Percentiles rank a stretch among this genome's conserved stretches.
Evolutionary conservation across 2,888 invertebrate genomes (phyloP).

Genomic region (Syrphus vitripennis): DNA sequence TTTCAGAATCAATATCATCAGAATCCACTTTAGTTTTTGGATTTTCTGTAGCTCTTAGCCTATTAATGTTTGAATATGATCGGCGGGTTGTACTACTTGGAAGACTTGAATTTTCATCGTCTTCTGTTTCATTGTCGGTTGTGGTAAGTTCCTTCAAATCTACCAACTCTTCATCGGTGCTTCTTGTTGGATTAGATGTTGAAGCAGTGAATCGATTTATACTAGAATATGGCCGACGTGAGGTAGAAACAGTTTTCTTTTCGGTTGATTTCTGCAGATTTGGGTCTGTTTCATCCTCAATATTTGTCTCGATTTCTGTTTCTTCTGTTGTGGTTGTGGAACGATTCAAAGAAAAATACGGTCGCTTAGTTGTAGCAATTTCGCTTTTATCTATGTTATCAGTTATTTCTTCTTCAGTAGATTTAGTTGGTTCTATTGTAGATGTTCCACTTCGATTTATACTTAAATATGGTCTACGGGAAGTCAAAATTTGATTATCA

Average conservation of each 20-base stretch:
- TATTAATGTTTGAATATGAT: conserved; percentile 36
- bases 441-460: background rate
- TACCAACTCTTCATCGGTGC: background rate
- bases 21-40: background rate
- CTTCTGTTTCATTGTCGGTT: conserved; percentile 2
- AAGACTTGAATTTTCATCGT: background rate
- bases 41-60: conserved; percentile 11
- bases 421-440: background rate
- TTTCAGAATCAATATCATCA: background rate
- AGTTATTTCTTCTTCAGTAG: background rate
- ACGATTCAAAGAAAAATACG: background rate
- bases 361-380: background rate
- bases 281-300: background rate
- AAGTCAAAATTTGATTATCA: background rate
- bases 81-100: conserved; percentile 36
- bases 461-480: background rate
- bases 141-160: background rate
- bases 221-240: conserved; percentile 72
- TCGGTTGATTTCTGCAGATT: background rate
- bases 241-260: conserved; percentile 38
- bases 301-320: background rate
- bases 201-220: conserved; percentile 58
- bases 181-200: background rate
- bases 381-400: background rate
- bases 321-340: background rate